Conservation (phyloP, 2,888 invertebrate genomes). For the Acronicta aceris region DNA sequence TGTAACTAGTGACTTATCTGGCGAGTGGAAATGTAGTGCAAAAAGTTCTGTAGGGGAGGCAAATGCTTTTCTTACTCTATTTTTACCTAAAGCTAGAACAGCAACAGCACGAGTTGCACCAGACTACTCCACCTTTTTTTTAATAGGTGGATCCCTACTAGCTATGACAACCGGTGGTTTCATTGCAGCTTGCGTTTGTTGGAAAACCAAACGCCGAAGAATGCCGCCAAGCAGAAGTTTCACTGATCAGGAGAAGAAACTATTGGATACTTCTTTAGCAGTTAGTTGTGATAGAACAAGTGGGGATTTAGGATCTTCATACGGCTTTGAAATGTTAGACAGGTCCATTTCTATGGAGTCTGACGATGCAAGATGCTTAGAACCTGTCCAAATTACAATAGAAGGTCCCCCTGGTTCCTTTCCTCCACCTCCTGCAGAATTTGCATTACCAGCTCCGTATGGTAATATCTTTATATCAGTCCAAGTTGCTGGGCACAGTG, state of each 20-base stretch:
- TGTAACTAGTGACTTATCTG: constrained; percentile 94
- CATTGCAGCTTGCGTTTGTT: constrained; percentile 82
- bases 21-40: constrained; percentile 95
- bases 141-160: constrained; percentile 92
- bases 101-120: constrained; percentile 94
- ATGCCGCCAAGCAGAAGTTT: constrained; percentile 92
- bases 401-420: constrained; percentile 85
- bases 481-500: constrained; percentile 92
- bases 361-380: constrained; percentile 84
- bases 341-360: constrained; percentile 86
- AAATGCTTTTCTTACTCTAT: constrained; percentile 89
- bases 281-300: constrained; percentile 91
- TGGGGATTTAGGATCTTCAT: constrained; percentile 89
- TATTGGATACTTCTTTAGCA: constrained; percentile 93
- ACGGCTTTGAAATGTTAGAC: constrained; percentile 87
- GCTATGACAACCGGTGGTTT: constrained; percentile 91
- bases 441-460: constrained; percentile 84
- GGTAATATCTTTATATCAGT: constrained; percentile 96
- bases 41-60: constrained; percentile 91
- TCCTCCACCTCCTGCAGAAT: constrained; percentile 85
- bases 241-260: constrained; percentile 96
- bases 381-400: constrained; percentile 90
- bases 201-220: constrained; percentile 93
- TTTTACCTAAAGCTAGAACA: constrained; percentile 89
- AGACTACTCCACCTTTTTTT: constrained; percentile 92